Evolutionary conservation across 2,797 vertebrate species (phyloP), one percentile per base, ranked within the genome.

Genomic region (Platalea minor): DNA sequence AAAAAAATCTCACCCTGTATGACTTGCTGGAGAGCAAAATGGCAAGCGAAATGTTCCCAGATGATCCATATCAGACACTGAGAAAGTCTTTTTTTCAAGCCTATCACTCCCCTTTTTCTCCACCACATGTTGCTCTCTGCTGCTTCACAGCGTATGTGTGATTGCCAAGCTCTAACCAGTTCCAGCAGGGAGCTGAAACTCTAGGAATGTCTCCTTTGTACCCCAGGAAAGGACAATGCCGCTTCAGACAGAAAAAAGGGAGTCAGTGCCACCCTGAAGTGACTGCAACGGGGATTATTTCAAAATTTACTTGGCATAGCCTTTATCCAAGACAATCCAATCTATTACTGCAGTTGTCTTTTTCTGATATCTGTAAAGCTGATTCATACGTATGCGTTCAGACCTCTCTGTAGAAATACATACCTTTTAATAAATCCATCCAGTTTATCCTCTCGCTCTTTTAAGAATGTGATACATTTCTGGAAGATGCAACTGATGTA

Each of bases 401-500:
- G 41, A 48, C 6, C 48, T 35, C 70, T 45, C 39, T 9, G 61
- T 1, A 80, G 48, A 61, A 81, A 92, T 5, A 63, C 54, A 1
- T 86, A 99, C 99, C 99, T 99, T 98, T 99, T 99, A 89, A 99
- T 97, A 61, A 99, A 98, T 12, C 98, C 98, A 1, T 99, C 99
- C 88, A 99, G 96, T 78, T 99, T 98, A 97, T 99, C 98, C 39
- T 99, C 98, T 9, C 98, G 98, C 61, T 99, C 99, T 84, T 98
- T 99, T 68, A 99, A 98, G 98, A 99, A 99, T 9, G 96, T 97
- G 64, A 98, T 96, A 26, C 99, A 99, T 94, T 99, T 99, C 91
- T 99, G 99, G 94, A 99, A 98, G 97, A 99, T 97, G 43, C 99
- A 99, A 96, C 99, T 99, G 97, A 99, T 98, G 96, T 99, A 99